A percentile compares a stretch with the other conserved stretches of the same genome.
Conservation (phyloP, 2,888 invertebrate species). For the Cheiracanthium punctorium region DNA sequence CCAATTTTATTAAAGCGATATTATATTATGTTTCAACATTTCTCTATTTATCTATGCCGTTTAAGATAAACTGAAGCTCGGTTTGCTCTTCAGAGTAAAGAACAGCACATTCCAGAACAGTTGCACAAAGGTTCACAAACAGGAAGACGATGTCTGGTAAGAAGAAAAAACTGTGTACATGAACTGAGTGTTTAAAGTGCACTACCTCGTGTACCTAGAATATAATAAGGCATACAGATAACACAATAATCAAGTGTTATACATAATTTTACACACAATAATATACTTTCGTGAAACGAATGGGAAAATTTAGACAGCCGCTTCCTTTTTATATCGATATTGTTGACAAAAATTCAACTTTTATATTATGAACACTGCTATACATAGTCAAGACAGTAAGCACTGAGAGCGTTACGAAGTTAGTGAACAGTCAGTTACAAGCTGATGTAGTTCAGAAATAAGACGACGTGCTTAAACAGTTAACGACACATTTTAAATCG, state of each 20-base stretch:
- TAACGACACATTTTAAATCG: conserved; percentile 10
- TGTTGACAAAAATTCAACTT: background rate
- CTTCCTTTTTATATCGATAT: background rate
- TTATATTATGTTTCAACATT: too few species aligned
- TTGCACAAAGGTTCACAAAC: conserved; percentile 35
- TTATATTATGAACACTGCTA: background rate
- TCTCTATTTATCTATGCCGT: too few species aligned
- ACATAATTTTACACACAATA: conserved; percentile 32
- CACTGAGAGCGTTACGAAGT: background rate
- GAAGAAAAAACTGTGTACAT: conserved; percentile 33
- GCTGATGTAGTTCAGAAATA: conserved; percentile 1
- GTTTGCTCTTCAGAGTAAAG: conserved; percentile 3
- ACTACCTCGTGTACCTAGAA: conserved; percentile 29
- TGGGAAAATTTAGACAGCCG: conserved; percentile 13
- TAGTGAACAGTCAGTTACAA: conserved; percentile 17
- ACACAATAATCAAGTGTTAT: conserved; percentile 41
- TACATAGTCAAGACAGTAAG: conserved; percentile 31
- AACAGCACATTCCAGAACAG: background rate
- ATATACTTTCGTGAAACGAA: conserved; percentile 29
- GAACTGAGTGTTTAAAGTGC: conserved; percentile 42
- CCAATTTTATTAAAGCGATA: too few species aligned
- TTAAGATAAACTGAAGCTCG: conserved; percentile 38
- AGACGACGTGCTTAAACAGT: background rate
- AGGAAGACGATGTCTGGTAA: conserved; percentile 56
- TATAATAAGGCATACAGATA: conserved; percentile 35